Evolutionary conservation across 1,140 invertebrate genomes (phyloP).

Genomic region (Dendrolimus kikuchii): DNA sequence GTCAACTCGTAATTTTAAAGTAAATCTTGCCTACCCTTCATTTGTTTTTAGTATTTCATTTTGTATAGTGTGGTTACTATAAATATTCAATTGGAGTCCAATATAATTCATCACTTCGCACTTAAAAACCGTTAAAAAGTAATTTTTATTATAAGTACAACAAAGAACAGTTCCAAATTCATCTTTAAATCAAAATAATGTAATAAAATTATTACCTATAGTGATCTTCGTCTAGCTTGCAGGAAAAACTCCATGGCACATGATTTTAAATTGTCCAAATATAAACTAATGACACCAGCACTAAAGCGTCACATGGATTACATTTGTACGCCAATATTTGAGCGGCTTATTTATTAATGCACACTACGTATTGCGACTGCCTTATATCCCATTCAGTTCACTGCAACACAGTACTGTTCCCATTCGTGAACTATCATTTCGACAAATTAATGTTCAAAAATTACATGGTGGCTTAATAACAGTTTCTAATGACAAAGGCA

Average conservation of each 20-base stretch:
- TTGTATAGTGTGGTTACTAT: too few relatives aligned
- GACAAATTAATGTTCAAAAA: constrained; percentile 39
- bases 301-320: constrained; percentile 29
- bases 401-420: constrained; percentile 26
- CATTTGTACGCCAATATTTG: constrained; percentile 19
- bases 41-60: too few relatives aligned
- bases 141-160: background rate
- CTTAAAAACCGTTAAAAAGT: too few relatives aligned
- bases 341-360: constrained; percentile 15
- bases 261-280: constrained; percentile 26
- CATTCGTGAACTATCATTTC: constrained; percentile 27
- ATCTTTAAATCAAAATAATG: too few relatives aligned
- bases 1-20: too few relatives aligned
- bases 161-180: constrained; percentile 1
- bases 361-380: constrained; percentile 16
- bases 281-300: constrained; percentile 33
- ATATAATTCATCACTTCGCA: too few relatives aligned
- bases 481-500: constrained; percentile 37
- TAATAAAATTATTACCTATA: too few relatives aligned
- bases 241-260: constrained; percentile 28
- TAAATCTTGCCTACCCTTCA: too few relatives aligned
- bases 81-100: too few relatives aligned
- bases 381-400: constrained; percentile 23
- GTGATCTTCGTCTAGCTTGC: too few relatives aligned
- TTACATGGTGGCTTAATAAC: constrained; percentile 35